These are phyloP conservation scores for Eira barbara DNA, from an alignment of 2,113 vertebrate genomes.

Conservation along the genomic window DNA sequence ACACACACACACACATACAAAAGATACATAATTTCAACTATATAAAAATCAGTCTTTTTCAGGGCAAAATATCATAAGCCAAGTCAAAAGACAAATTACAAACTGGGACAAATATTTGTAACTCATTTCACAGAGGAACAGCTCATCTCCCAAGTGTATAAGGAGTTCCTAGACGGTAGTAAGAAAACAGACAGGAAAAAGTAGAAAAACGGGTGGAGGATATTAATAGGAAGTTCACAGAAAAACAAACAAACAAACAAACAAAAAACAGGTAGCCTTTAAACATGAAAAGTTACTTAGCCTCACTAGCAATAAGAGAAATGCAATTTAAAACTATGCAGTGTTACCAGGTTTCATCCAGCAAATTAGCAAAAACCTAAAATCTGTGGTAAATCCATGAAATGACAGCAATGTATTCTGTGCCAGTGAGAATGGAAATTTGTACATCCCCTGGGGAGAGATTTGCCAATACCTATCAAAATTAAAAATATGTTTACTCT, in stretches of 20 bases:
- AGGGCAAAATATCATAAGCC: background rate
- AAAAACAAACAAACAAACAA: background rate
- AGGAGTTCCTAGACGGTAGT: background rate
- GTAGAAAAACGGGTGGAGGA: background rate
- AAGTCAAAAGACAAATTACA: conserved; percentile 16
- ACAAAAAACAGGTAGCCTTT: background rate
- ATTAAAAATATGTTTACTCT: background rate
- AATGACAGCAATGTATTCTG: background rate
- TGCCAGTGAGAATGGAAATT: background rate
- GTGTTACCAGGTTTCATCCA: background rate
- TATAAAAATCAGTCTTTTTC: background rate
- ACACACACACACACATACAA: background rate
- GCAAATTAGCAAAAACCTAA: background rate
- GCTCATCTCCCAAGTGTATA: background rate
- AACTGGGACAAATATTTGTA: conserved; percentile 20
- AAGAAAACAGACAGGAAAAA: background rate
- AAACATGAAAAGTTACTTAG: background rate
- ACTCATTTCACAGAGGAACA: background rate
- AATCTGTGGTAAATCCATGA: background rate
- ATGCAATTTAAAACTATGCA: background rate
- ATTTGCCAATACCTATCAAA: background rate
- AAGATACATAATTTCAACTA: background rate
- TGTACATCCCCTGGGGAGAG: background rate
- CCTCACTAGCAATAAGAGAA: background rate
- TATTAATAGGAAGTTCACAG: background rate